Evolutionary conservation across 1,140 invertebrate genomes (phyloP).

Genomic region (Drosophila bipectinata): DNA sequence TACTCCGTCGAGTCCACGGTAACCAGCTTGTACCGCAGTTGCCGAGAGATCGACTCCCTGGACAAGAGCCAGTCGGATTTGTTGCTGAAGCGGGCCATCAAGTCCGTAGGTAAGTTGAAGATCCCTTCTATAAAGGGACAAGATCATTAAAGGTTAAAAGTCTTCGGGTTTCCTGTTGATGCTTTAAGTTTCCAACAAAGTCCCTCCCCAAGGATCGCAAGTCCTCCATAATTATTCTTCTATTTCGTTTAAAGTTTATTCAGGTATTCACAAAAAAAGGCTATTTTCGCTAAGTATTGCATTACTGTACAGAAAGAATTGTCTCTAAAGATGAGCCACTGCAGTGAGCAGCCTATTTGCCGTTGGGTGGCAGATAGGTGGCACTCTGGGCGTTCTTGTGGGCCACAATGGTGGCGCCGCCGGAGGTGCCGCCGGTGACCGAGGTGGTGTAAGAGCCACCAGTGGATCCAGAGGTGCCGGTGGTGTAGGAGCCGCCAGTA

Average conservation of each 20-base stretch:
- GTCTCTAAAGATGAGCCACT: slow-evolving; percentile 6
- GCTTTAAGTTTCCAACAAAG: too few species aligned
- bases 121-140: too few species aligned
- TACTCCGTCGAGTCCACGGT: slow-evolving; percentile 77
- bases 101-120: slow-evolving; percentile 70
- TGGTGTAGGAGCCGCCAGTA: slow-evolving; percentile 15
- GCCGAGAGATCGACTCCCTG: slow-evolving; percentile 74
- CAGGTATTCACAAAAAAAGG: slow-evolving; percentile 34
- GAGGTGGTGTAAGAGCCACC: slow-evolving; percentile 21
- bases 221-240: slow-evolving; percentile 6
- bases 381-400: slow-evolving; percentile 53
- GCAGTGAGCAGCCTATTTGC: slow-evolving; percentile 45
- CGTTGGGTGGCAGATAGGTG: slow-evolving; percentile 61
- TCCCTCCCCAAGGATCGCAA: too few species aligned
- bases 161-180: too few species aligned
- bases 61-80: slow-evolving; percentile 80
- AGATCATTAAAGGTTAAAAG: too few species aligned
- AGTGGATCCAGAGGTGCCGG: slow-evolving; percentile 7
- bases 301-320: slow-evolving; percentile 45
- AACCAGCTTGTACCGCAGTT: slow-evolving; percentile 73
- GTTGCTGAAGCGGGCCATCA: slow-evolving; percentile 70
- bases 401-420: slow-evolving; percentile 7
- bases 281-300: slow-evolving; percentile 24
- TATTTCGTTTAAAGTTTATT: slow-evolving; percentile 28
- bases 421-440: slow-evolving; percentile 21